Percentiles rank a stretch among this genome's conserved stretches.
These are phyloP conservation scores for Psettodes erumei DNA, from an alignment of 2,113 vertebrate species.

Conservation along the genomic window DNA sequence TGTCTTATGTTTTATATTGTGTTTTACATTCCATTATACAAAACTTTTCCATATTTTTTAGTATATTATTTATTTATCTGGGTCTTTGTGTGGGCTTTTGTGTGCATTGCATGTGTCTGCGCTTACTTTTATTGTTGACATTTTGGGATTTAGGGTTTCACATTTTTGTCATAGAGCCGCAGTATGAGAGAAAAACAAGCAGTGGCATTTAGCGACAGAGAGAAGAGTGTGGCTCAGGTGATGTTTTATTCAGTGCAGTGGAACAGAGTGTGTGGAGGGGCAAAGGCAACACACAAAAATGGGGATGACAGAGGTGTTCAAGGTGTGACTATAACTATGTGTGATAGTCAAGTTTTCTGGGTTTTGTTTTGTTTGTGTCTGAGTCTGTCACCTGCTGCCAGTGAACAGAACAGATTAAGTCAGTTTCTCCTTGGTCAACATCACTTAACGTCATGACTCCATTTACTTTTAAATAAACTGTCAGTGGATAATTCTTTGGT, in stretches of 20 bases:
- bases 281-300: neutral
- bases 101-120: neutral
- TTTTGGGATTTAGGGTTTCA: conserved; percentile 27
- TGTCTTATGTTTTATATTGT: neutral
- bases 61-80: neutral
- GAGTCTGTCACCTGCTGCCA: conserved; percentile 34
- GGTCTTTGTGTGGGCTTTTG: neutral
- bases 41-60: no score
- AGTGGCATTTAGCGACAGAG: conserved; percentile 20
- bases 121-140: neutral
- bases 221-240: conserved; percentile 19
- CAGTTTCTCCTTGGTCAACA: neutral
- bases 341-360: conserved; percentile 1
- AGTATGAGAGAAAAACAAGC: conserved; percentile 15
- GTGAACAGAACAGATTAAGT: neutral
- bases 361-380: neutral
- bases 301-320: conserved; percentile 11
- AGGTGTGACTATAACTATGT: conserved; percentile 30
- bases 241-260: conserved; percentile 48
- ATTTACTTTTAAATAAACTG: no score
- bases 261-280: neutral
- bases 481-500: no score
- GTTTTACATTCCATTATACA: neutral
- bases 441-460: no score
- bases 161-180: neutral